A percentile compares a stretch with the other conserved stretches of the same genome.
These are phyloP conservation scores for Glyptemys insculpta DNA, from an alignment of 2,797 vertebrate species.

Conservation along the genomic window DNA sequence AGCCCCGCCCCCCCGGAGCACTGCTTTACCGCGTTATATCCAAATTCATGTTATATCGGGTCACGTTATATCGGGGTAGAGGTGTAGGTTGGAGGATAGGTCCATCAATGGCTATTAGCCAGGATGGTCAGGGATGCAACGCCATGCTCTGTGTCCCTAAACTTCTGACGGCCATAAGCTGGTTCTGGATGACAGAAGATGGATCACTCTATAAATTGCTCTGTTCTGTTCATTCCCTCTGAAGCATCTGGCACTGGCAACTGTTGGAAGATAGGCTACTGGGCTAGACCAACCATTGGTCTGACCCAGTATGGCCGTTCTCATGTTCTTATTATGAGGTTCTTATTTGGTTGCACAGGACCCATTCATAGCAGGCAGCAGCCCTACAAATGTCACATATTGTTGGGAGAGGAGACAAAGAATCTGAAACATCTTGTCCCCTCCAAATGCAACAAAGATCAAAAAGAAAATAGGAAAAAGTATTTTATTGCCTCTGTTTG, in stretches of 20 bases:
- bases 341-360: conserved; percentile 44
- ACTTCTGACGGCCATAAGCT: neutral
- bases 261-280: neutral
- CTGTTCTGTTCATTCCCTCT: neutral
- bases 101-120: neutral
- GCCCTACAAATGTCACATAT: neutral
- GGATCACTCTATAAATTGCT: neutral
- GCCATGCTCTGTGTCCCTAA: neutral
- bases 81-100: neutral
- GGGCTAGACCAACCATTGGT: neutral
- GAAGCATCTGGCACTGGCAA: neutral
- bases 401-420: neutral
- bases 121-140: neutral
- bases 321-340: neutral
- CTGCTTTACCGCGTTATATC: too few species aligned
- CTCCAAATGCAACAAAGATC: conserved; percentile 48
- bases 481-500: conserved; percentile 62
- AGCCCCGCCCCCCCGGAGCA: too few species aligned
- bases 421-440: neutral
- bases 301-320: neutral
- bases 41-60: too few species aligned
- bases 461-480: conserved; percentile 48
- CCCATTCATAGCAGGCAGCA: conserved; percentile 8
- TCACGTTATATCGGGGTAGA: too few species aligned
- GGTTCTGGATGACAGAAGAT: neutral